Evolutionary conservation across 64 coral and sea anemone species (phyloP), one percentile per base, ranked within the genome.

Genomic region (Actinia equina): DNA sequence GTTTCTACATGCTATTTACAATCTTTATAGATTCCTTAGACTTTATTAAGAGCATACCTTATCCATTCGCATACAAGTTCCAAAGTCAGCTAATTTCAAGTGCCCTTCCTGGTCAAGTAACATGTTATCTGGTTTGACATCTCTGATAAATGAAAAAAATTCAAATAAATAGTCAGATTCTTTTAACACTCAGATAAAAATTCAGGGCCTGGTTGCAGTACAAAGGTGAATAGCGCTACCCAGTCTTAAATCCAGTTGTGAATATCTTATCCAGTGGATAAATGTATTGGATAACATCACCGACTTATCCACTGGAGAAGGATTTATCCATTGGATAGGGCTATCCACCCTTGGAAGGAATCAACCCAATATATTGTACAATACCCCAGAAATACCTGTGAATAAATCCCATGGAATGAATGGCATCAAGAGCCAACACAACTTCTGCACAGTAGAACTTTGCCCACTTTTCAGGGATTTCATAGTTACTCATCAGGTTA

Each of bases 81-180:
- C 97, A 99, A 99, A 99, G 63, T 99, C 97, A 82, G 97, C 97
- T 88, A 99, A 89, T 85, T 99, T 99, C 0, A 99, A 87, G 78
- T 99, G 97, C 2, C 97, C 97, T 90, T 91, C 86, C n/a, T 87
- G 87, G 77, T 99, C 97, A 37, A 99, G 84, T 56, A 99, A 82
- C 97, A 99, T 99, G 55, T 99, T 99, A 84, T 99, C 97, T 69
- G 97, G 97, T 85, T 99, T 99, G 20, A 99, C 97, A 93, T 99
- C 97, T 71, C 97, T 99, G 77, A 2, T 18, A 30, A 44, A 23
- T 42, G 82, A 79, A 20, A 37, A 37, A 85, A 41, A 13, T 65
- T 41, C 69, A 74, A 0, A 65, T 71, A 76, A 41, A 43, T 7
- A 89, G 3, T 14, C 19, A 80, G 27, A 56, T 59, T 57, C 7